phyloP scores from a whole-genome alignment of 1,140 invertebrate species.

The Gryllus bimaculatus region DNA sequence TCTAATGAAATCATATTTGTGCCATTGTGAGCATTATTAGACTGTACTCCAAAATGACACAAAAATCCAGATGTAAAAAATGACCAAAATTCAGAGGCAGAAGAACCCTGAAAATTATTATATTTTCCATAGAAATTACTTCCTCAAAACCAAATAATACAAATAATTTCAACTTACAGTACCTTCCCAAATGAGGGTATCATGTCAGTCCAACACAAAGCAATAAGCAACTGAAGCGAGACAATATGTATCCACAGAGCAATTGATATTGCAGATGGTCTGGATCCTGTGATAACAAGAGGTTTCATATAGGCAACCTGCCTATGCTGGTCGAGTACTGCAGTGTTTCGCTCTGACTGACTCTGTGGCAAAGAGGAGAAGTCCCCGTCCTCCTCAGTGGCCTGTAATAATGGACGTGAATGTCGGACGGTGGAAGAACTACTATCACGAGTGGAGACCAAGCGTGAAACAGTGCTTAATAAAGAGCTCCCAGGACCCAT shows the following conservation, averaged over 20 bases:
- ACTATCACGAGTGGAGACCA: conserved; percentile 37
- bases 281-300: background rate
- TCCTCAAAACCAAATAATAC: background rate
- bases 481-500: conserved; percentile 9
- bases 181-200: conserved; percentile 40
- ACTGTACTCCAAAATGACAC: conserved; percentile 28
- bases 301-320: conserved; percentile 11
- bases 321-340: background rate
- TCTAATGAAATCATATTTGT: background rate
- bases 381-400: conserved; percentile 4
- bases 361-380: background rate
- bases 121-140: conserved; percentile 13
- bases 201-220: conserved; percentile 39
- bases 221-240: conserved; percentile 34
- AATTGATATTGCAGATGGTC: conserved; percentile 32
- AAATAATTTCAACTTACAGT: background rate
- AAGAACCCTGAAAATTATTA: conserved; percentile 25
- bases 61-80: conserved; percentile 27
- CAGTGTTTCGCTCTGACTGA: background rate
- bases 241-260: conserved; percentile 40
- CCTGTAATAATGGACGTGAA: conserved; percentile 12
- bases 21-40: conserved; percentile 27
- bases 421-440: conserved; percentile 19
- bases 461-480: conserved; percentile 39
- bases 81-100: conserved; percentile 28